Percentiles rank a stretch among this genome's conserved stretches.
Evolutionary conservation across 2,888 invertebrate genomes (phyloP).

Genomic region (Amiota mariae): DNA sequence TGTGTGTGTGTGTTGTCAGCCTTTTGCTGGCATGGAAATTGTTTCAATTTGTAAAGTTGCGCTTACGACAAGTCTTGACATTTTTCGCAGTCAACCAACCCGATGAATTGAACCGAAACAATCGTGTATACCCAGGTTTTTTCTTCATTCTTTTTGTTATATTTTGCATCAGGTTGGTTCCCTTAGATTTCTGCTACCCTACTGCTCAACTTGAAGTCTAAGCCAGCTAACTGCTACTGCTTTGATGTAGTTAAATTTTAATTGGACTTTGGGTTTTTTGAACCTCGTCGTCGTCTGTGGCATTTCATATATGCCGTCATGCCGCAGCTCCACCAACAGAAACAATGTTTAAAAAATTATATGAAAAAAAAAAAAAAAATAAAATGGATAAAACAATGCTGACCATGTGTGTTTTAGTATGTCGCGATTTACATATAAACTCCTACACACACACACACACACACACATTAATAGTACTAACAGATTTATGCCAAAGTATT

Average conservation of each 20-base stretch:
- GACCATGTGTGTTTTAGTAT: slow-evolving; percentile 19
- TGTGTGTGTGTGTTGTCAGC: neutral
- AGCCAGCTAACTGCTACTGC: slow-evolving; percentile 48
- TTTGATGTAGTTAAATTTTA: slow-evolving; percentile 70
- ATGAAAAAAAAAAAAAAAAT: neutral
- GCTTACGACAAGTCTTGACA: slow-evolving; percentile 33
- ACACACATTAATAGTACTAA: too few relatives aligned
- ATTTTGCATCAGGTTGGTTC: neutral
- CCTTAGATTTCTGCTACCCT: neutral
- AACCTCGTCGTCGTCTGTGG: slow-evolving; percentile 48
- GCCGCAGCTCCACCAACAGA: slow-evolving; percentile 27
- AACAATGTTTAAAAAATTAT: slow-evolving; percentile 11
- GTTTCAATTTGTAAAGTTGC: slow-evolving; percentile 67
- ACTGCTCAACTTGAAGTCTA: neutral
- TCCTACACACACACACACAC: neutral
- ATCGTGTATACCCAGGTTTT: neutral
- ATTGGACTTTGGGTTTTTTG: slow-evolving; percentile 66
- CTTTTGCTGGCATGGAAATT: slow-evolving; percentile 58
- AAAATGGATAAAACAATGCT: too few relatives aligned
- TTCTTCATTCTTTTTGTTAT: neutral
- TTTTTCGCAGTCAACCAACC: slow-evolving; percentile 13
- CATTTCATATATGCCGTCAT: slow-evolving; percentile 51
- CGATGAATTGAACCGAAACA: neutral
- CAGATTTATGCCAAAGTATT: slow-evolving; percentile 22
- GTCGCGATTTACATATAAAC: neutral